Base-by-base conservation (phyloP, 2,888 invertebrate species). In the Parasteatoda lunata region DNA sequence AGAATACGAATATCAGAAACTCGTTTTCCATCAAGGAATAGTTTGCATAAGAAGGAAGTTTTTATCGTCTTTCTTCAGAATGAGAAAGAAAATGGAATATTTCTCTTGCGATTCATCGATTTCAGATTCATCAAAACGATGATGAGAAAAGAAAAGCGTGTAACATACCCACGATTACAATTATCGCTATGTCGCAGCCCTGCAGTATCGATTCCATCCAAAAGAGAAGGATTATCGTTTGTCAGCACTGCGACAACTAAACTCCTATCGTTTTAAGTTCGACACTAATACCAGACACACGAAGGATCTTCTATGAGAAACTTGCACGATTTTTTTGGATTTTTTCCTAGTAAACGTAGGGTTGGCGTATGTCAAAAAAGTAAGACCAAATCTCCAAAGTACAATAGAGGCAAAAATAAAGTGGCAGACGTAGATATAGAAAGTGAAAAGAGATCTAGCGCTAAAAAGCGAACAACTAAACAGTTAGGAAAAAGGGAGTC, bases 91-190 rank as follows among this genome's bases (percentile, higher is more conserved):
- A 30, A 30, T 30, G 30, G 30, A 30, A n/a, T 59, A 59, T 59
- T n/a, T 59, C n/a, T 13, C 59, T 59, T 9, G n/a, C 9, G n/a
- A 59, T 13, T 59, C 59, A 59, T 59, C 8, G 59, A 59, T 59
- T 59, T 59, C 59, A 59, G 59, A 59, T 59, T n/a, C 59, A 59
- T 59, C 59, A 13, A 13, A 30, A 30, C 30, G 30, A 30, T 30
- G 30, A 30, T 30, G 30, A 30, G 30, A 30, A 30, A 59, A 59
- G 59, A 9, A 13, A 59, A 59, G n/a, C 70, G 49, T 70, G 48
- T n/a, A 48, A 70, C n/a, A 49, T 8, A 77, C 59, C n/a, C 15
- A 66, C 72, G 84, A 84, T 84, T 84, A 84, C 77, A 84, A 84
- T 84, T 84, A 84, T 84, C 84, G 47, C 84, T n/a, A 30, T 30